Conservation (phyloP, 1,140 invertebrate genomes). For the Helicoverpa zea region DNA sequence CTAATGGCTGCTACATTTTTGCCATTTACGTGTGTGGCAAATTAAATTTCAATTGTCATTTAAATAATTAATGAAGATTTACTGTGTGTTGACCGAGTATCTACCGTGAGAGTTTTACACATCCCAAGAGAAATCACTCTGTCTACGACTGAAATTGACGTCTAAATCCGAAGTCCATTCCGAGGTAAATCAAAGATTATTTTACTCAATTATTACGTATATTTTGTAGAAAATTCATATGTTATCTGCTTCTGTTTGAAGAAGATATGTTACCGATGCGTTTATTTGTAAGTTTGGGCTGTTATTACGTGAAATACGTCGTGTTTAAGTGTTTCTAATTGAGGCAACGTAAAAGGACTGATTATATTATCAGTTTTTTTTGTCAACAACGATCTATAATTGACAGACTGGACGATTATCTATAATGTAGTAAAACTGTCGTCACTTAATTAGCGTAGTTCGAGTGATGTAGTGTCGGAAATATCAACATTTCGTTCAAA, state of each 20-base stretch:
- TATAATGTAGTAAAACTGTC: constrained; percentile 32
- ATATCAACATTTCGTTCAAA: neutral
- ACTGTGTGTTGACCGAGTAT: neutral
- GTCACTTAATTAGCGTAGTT: constrained; percentile 4
- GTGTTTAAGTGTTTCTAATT: constrained; percentile 22
- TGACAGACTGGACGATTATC: neutral
- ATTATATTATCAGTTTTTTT: constrained; percentile 45
- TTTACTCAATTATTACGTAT: constrained; percentile 60
- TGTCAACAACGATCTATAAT: constrained; percentile 23
- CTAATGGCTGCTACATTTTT: constrained; percentile 66
- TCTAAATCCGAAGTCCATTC: constrained; percentile 41
- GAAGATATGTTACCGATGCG: neutral
- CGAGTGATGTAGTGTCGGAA: neutral
- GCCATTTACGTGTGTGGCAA: constrained; percentile 61
- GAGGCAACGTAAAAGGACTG: constrained; percentile 24
- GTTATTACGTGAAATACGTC: neutral
- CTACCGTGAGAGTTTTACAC: neutral
- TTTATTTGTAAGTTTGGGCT: neutral
- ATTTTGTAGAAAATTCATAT: constrained; percentile 31
- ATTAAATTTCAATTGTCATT: constrained; percentile 50
- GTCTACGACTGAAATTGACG: constrained; percentile 32
- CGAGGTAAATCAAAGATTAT: constrained; percentile 66
- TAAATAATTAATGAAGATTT: constrained; percentile 12
- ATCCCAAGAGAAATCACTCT: constrained; percentile 25
- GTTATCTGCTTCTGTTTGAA: neutral